These are phyloP conservation scores for Acrossocheilus fasciatus DNA, from an alignment of 2,797 vertebrate genomes.

Conservation along the genomic window DNA sequence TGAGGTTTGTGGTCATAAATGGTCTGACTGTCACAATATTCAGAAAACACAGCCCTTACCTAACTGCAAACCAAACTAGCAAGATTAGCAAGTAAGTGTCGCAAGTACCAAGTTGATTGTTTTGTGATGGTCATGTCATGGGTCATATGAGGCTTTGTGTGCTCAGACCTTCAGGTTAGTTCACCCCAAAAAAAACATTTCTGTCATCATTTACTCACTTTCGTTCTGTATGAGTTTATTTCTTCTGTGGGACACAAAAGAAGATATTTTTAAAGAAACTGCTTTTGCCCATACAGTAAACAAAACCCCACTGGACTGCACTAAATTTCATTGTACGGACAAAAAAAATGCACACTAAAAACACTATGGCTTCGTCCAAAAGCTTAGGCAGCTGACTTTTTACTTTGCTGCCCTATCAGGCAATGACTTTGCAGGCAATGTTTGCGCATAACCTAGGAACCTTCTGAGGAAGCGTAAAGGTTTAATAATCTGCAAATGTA, in stretches of 20 bases:
- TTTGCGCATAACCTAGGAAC: background rate
- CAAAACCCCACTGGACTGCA: background rate
- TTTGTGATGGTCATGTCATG: background rate
- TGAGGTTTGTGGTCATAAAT: background rate
- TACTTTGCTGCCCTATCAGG: background rate
- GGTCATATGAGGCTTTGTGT: background rate
- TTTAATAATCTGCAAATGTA: background rate
- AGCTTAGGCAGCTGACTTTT: background rate
- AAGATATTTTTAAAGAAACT: background rate
- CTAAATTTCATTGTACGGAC: background rate
- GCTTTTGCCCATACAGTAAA: background rate
- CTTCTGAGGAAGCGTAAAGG: background rate
- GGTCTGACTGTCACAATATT: conserved; percentile 23
- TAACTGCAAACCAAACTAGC: background rate
- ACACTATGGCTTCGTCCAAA: background rate
- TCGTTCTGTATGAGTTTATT: background rate
- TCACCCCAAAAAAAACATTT: background rate
- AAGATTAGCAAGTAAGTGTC: background rate
- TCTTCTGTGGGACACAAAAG: background rate
- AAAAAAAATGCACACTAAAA: background rate
- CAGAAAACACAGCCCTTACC: background rate
- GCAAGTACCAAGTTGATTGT: background rate
- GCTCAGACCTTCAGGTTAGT: background rate
- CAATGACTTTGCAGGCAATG: background rate
- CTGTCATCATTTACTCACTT: background rate